Conservation (phyloP, 2,888 invertebrate species). For the Hypolimnas misippus region DNA sequence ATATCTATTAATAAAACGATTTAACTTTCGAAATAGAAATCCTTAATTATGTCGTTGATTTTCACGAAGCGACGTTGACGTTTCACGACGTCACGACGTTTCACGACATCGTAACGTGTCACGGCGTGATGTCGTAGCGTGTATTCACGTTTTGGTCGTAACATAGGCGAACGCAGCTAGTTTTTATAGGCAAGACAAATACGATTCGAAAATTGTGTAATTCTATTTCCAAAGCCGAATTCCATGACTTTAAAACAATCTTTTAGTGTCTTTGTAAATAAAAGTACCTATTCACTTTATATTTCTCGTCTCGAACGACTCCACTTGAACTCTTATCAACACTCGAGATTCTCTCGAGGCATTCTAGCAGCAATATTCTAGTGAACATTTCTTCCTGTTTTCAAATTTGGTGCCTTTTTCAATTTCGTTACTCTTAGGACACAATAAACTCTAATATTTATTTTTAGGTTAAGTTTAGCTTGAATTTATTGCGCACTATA, state of each 20-base stretch:
- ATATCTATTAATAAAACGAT: no score
- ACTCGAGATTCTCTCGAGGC: slow-evolving; percentile 41
- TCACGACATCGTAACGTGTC: no score
- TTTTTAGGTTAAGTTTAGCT: neutral
- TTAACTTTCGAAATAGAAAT: no score
- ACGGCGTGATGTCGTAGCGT: no score
- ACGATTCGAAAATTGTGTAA: neutral
- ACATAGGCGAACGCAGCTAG: no score
- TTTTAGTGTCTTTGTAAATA: slow-evolving; percentile 12
- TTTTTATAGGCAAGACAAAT: neutral
- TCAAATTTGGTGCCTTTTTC: slow-evolving; percentile 1
- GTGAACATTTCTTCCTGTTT: slow-evolving; percentile 8
- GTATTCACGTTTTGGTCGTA: no score
- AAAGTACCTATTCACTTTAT: slow-evolving; percentile 10
- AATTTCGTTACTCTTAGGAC: neutral
- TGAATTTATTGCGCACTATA: neutral
- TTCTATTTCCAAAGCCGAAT: neutral
- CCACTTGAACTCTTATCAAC: slow-evolving; percentile 43
- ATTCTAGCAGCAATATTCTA: slow-evolving; percentile 48
- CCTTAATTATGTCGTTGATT: no score
- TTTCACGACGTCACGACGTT: no score
- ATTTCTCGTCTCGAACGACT: slow-evolving; percentile 18
- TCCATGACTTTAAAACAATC: neutral
- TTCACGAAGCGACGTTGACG: no score
- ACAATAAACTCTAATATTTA: no score